Base-by-base conservation (phyloP, 2,797 vertebrate species). In the Chiroxiphia lanceolata region DNA sequence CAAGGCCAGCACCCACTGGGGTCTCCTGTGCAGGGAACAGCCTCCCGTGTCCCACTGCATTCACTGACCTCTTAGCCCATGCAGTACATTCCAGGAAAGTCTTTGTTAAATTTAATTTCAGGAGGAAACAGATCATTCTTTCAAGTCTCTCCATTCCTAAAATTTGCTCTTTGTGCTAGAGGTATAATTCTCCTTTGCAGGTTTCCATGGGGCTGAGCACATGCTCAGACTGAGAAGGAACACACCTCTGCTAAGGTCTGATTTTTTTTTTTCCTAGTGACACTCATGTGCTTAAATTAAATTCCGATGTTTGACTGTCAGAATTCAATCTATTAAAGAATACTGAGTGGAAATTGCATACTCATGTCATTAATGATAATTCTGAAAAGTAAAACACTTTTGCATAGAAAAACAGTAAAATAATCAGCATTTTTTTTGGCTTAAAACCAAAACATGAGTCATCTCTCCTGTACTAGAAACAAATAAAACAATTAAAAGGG, bases 401-500 rank as follows among this genome's bases (percentile, higher is more conserved):
- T 84, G 23, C 27, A 45, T 22, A 25, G 59, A n/a, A 88, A 94
- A 87, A 63, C 8, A 42, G 34, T 25, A 13, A 56, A 84, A 76
- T 82, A 79, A 11, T 2, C 6, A 2, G 1, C 14, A 4, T 59
- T 78, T 90, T 89, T 89, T 59, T 53, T 67, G 42, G 9, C 7
- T 6, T 85, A 68, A 90, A 87, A 50, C 15, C 2, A 7, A 85
- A 95, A 82, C 8, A 63, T 53, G n/a, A 91, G 14, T 93, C 67
- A 50, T 57, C 45, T 31, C 25, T 89, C 42, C 64, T 56, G 45
- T 57, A 63, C 38, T 65, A 77, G 68, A 89, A 96, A 64, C 57
- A 95, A 95, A 93, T 71, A 89, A 84, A 95, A 95, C 48, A 87
- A 89, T 75, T 93, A 83, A 87, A 90, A 89, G 23, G 59, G 48